A percentile compares a stretch with the other conserved stretches of the same genome.
Conservation (phyloP, 2,797 vertebrate genomes). For the Fratercula arctica region DNA sequence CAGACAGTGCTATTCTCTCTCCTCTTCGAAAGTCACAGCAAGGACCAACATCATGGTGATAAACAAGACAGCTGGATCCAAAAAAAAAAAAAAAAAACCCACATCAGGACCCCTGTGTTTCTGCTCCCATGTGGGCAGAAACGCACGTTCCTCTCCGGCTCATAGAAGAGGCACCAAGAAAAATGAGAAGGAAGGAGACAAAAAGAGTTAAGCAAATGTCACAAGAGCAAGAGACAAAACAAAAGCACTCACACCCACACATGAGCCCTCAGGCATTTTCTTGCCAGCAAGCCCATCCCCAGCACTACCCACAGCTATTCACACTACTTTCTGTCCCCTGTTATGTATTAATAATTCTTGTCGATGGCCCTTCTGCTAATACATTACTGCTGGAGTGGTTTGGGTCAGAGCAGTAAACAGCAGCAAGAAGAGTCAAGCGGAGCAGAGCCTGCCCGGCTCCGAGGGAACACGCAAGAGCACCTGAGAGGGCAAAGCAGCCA, state of each 20-base stretch:
- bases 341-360: not conserved
- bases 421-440: rapidly evolving
- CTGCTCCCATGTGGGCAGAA: not conserved
- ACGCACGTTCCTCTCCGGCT: rapidly evolving
- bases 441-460: not conserved
- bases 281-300: not conserved
- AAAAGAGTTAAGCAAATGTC: not conserved
- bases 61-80: not conserved
- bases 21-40: not conserved
- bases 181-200: not conserved
- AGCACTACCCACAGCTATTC: not conserved
- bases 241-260: not conserved
- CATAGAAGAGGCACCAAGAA: not conserved
- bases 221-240: not conserved
- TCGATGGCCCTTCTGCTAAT: not conserved
- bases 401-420: not conserved
- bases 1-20: not conserved
- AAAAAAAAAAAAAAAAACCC: not conserved
- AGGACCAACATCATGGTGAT: not conserved
- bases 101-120: not conserved
- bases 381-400: rapidly evolving
- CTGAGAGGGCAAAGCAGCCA: not conserved
- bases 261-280: not conserved
- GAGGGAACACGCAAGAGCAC: not conserved
- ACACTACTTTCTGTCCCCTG: not conserved